A percentile compares a stretch with the other conserved stretches of the same genome.
These are phyloP conservation scores for Hydrozoanthus tunicans DNA, from an alignment of 64 coral and sea anemone species.

Conservation along the genomic window DNA sequence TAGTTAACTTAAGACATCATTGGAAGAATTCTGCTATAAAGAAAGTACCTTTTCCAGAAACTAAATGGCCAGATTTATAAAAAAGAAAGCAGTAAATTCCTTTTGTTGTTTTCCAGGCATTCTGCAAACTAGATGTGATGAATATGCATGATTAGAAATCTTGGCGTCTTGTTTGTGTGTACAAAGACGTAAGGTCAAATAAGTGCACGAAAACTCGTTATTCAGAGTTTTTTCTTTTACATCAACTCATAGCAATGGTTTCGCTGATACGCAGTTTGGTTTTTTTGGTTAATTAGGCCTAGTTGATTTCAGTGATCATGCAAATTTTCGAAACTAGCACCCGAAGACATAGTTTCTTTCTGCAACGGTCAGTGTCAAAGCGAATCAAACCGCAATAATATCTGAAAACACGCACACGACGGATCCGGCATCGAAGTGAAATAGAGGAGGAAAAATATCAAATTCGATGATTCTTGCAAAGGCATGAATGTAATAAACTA, in stretches of 20 bases:
- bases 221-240: background rate
- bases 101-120: background rate
- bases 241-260: too few species aligned
- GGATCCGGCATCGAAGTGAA: too few species aligned
- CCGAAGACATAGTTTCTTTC: too few species aligned
- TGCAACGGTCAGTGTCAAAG: too few species aligned
- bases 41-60: background rate
- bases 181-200: background rate
- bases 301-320: too few species aligned
- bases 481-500: background rate
- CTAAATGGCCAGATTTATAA: background rate
- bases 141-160: slow-evolving; percentile 26
- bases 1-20: background rate
- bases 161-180: slow-evolving; percentile 49
- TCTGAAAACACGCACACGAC: background rate
- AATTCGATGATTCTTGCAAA: background rate
- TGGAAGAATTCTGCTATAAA: background rate
- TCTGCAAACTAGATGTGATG: background rate
- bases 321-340: too few species aligned
- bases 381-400: background rate
- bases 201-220: background rate
- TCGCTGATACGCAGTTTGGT: too few species aligned
- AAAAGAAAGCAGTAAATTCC: background rate
- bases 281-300: too few species aligned
- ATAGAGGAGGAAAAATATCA: background rate